phyloP scores from a whole-genome alignment of 2,888 invertebrate species.

The Sinodicranocentrus sp. region DNA sequence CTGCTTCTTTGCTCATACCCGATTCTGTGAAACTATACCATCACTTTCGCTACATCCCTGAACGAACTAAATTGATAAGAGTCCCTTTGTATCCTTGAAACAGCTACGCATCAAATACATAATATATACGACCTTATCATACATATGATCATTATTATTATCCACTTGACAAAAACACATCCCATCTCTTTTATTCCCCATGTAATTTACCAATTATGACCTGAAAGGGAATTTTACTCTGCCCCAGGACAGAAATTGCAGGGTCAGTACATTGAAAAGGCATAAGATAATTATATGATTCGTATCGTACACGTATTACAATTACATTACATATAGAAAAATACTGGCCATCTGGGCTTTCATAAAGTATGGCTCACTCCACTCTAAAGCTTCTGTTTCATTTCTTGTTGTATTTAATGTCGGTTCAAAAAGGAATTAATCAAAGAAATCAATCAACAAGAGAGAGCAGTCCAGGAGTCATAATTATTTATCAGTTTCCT shows the following conservation, averaged over 20 bases:
- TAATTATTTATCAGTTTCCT: constrained; percentile 55
- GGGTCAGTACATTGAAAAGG: constrained; percentile 55
- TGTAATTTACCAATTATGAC: constrained; percentile 66
- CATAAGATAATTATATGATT: constrained; percentile 62
- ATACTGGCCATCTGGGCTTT: constrained; percentile 46
- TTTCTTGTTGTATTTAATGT: not conserved
- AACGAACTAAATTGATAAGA: too few relatives aligned
- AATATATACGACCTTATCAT: not conserved
- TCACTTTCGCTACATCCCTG: constrained; percentile 6
- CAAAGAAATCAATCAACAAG: constrained; percentile 59
- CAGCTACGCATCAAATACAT: not conserved
- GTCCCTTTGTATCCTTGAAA: constrained; percentile 31
- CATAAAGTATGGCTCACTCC: not conserved
- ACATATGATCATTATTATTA: constrained; percentile 23
- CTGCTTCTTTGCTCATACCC: not conserved
- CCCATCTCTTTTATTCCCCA: constrained; percentile 40
- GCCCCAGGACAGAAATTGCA: constrained; percentile 56
- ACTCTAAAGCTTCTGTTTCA: not conserved
- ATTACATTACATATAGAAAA: not conserved
- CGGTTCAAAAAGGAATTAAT: constrained; percentile 56
- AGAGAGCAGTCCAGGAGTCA: constrained; percentile 56
- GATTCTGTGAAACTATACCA: not conserved
- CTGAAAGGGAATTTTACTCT: constrained; percentile 59
- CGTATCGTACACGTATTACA: constrained; percentile 29
- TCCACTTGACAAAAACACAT: constrained; percentile 57